Evolutionary conservation across 2,888 invertebrate species (phyloP).

Genomic region (Ochropleura plecta): DNA sequence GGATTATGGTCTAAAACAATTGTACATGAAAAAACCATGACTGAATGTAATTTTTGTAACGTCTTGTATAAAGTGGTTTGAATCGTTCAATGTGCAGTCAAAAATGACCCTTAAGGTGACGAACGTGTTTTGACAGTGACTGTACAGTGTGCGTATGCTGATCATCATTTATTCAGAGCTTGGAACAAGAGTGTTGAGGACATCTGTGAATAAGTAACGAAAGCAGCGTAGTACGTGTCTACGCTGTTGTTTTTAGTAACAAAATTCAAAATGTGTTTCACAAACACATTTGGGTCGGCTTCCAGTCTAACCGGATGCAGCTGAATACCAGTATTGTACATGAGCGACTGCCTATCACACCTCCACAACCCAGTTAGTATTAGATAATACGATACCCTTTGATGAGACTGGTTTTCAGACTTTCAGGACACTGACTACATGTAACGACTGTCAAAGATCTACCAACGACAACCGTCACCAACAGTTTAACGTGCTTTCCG

Average conservation of each 20-base stretch:
- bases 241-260: background rate
- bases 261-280: background rate
- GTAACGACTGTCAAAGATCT: too few species aligned
- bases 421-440: too few species aligned
- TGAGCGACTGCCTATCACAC: too few species aligned
- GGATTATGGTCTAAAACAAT: background rate
- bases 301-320: too few species aligned
- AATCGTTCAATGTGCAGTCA: background rate
- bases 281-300: background rate
- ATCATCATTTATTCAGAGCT: conserved; percentile 35
- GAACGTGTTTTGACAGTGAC: background rate
- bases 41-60: background rate
- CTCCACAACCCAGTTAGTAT: too few species aligned
- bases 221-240: background rate
- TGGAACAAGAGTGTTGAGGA: conserved; percentile 27
- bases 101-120: background rate
- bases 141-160: conserved; percentile 30
- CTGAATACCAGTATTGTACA: too few species aligned
- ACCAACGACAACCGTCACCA: too few species aligned
- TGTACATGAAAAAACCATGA: background rate
- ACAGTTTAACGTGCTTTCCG: too few species aligned
- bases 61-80: background rate
- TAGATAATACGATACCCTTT: too few species aligned
- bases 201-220: conserved; percentile 38
- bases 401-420: too few species aligned